Evolutionary conservation across 2,797 vertebrate genomes (phyloP), one percentile per base, ranked within the genome.

Genomic region (Clarias pachynema): DNA sequence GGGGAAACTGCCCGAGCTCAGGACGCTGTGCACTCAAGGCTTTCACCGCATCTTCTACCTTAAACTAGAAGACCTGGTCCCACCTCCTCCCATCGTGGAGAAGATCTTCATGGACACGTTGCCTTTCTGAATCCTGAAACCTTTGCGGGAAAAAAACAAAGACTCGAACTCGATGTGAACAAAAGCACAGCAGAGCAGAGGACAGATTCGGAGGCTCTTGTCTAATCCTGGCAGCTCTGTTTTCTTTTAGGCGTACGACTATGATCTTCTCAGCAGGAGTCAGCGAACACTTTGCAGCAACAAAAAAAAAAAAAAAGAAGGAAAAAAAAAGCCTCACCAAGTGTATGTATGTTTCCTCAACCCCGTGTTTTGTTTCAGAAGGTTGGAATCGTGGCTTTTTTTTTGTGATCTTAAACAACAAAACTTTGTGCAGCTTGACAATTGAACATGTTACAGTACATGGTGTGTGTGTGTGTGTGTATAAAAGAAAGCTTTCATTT

Each of bases 81-180:
- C 98, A 0, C 97, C 97, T 0, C 98, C 98, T 0, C 97, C 97
- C 40, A 98, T 99, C 0, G 96, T 99, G 0, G 97, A 99, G 88
- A 99, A 99, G 94, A 98, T 99, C 91, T 99, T 99, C 88, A 96
- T 99, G 97, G 97, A 99, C 93, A 97, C 96, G 0, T 91, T 99
- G 93, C 97, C 97, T 15, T 99, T 99, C 94, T 99, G 93, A 97
- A 86, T 60, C 29, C 3, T 24, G 1, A 49, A 14, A 49, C 12
- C 49, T 26, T 57, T 24, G 10, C 44, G 44, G 10, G 2, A 3
- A 12, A 53, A 53, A 53, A 77, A 59, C 29, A 34, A 79, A 79
- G 79, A 74, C 49, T 66, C 20, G 34, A 4, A 77, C 34, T 73
- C 15, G 66, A 84, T 26, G 26, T 79, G 81, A 78, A 84, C 65